Evolutionary conservation across 1,140 invertebrate genomes (phyloP).

Genomic region (Drosophila bocqueti): DNA sequence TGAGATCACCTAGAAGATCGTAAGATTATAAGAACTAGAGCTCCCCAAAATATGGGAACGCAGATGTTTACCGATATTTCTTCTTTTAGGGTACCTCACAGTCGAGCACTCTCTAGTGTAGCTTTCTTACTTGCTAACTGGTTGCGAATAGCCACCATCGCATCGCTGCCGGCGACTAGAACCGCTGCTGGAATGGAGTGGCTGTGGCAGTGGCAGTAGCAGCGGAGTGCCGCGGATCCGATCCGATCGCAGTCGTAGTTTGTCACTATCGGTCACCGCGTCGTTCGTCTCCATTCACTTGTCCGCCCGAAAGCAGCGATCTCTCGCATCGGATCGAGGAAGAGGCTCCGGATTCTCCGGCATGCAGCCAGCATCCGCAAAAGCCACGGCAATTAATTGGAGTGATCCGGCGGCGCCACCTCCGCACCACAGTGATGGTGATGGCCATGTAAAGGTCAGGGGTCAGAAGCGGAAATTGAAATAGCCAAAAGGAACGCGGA

Average conservation of each 20-base stretch:
- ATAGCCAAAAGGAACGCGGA: conserved; percentile 34
- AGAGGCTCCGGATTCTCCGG: conserved; percentile 6
- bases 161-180: conserved; percentile 66
- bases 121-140: conserved; percentile 50
- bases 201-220: conserved; percentile 26
- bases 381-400: conserved; percentile 10
- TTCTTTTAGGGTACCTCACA: neutral
- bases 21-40: neutral
- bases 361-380: conserved; percentile 14
- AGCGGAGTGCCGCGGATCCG: conserved; percentile 10
- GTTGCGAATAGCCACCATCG: conserved; percentile 70
- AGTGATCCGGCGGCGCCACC: conserved; percentile 5
- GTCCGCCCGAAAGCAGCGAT: conserved; percentile 26
- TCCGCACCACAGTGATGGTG: conserved; percentile 20
- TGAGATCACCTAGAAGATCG: neutral
- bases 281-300: conserved; percentile 55
- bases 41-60: too few relatives aligned
- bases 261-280: conserved; percentile 62
- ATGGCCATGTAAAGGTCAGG: conserved; percentile 69
- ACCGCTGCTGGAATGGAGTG: conserved; percentile 55
- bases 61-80: neutral
- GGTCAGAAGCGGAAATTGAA: conserved; percentile 54
- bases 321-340: conserved; percentile 11
- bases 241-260: conserved; percentile 41
- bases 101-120: neutral